Percentiles rank a stretch among this genome's conserved stretches.
Evolutionary conservation across 1,140 invertebrate species (phyloP).

Genomic region (Neodiprion fabricii): DNA sequence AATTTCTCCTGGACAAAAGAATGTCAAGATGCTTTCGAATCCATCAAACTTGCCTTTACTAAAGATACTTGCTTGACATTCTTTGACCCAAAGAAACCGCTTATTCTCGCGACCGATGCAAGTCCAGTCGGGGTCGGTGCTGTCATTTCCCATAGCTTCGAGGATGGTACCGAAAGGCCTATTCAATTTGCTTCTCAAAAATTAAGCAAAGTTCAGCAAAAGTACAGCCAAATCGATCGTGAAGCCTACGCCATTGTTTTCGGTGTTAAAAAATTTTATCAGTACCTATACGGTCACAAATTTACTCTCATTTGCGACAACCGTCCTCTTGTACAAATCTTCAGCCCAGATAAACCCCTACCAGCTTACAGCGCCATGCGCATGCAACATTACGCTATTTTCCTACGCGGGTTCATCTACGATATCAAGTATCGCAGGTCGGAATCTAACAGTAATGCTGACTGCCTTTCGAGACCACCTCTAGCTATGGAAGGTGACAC

Average conservation of each 20-base stretch:
- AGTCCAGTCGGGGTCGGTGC: constrained; percentile 48
- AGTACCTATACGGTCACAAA: constrained; percentile 48
- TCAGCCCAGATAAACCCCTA: no score
- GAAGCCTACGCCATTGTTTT: constrained; percentile 60
- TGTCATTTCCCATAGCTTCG: constrained; percentile 43
- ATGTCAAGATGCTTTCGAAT: no score
- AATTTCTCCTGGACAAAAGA: no score
- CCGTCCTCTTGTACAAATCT: no score
- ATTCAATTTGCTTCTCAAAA: constrained; percentile 47
- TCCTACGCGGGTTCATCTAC: no score
- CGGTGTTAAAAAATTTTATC: constrained; percentile 50
- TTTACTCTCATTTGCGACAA: no score
- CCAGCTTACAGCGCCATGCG: no score
- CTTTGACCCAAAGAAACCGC: constrained; percentile 36
- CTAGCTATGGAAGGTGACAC: no score
- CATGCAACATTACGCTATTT: no score
- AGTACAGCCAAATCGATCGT: constrained; percentile 60
- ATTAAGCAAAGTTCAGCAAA: constrained; percentile 42
- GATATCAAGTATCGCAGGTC: no score
- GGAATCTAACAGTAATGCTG: no score
- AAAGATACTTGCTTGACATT: constrained; percentile 19
- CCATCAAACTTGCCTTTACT: not conserved
- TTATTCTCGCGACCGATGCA: constrained; percentile 53
- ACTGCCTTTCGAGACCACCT: no score
- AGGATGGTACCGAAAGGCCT: constrained; percentile 39